Conservation (phyloP, 2,888 invertebrate genomes). For the Norana najaformis region DNA sequence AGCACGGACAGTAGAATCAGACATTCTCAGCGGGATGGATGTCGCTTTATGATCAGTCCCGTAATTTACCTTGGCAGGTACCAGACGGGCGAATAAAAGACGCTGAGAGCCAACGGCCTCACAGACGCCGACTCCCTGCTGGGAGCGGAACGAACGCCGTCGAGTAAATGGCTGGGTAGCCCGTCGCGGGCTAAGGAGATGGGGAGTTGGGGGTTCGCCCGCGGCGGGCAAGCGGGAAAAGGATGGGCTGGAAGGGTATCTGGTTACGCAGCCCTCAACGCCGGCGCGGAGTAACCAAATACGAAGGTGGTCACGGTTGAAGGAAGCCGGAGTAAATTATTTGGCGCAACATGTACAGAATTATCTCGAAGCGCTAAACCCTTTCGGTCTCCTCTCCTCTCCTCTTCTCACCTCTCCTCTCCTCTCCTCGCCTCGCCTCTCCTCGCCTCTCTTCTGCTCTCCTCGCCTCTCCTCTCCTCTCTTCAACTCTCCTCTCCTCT, state of each 20-base stretch:
- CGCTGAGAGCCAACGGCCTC: not conserved
- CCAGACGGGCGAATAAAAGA: not conserved
- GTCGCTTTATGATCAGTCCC: not conserved
- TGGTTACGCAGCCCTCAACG: not conserved
- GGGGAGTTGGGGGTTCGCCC: not conserved
- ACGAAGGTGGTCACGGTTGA: not conserved
- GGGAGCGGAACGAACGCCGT: not conserved
- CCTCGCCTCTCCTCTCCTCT: slow-evolving; percentile 26
- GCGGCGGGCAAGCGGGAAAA: not conserved
- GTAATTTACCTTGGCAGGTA: not conserved
- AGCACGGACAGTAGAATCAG: not conserved
- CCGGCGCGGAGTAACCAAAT: not conserved
- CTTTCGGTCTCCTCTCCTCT: slow-evolving; percentile 44
- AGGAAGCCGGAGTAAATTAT: not conserved
- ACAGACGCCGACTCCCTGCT: not conserved
- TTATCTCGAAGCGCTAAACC: not conserved
- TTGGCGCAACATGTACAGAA: not conserved
- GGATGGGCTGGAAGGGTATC: not conserved
- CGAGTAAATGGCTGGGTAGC: not conserved
- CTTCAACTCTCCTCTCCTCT: not conserved
- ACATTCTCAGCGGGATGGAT: not conserved
- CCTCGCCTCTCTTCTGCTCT: slow-evolving; percentile 41
- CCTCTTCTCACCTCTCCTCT: slow-evolving; percentile 27
- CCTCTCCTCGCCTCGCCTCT: slow-evolving; percentile 33
- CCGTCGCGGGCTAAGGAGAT: not conserved